Evolutionary conservation across 1,140 invertebrate species (phyloP).

Genomic region (Ostrea denselamellosa): DNA sequence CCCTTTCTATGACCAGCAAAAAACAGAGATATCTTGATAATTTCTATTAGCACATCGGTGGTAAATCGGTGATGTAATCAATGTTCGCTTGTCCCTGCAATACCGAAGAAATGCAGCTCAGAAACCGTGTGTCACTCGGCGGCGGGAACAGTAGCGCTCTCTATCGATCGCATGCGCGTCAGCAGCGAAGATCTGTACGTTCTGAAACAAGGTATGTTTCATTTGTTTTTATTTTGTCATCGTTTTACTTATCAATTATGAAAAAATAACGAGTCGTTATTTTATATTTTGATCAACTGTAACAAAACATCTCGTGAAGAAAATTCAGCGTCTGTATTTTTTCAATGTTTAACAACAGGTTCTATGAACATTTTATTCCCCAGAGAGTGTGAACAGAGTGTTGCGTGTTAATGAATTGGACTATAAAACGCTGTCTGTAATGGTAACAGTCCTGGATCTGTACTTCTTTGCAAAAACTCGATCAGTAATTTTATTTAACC

Average conservation of each 20-base stretch:
- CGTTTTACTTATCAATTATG: neutral
- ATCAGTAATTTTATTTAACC: neutral
- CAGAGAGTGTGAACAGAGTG: neutral
- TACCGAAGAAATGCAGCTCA: neutral
- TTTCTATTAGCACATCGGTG: slow-evolving; percentile 16
- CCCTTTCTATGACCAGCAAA: neutral
- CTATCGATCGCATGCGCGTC: neutral
- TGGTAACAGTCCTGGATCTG: neutral
- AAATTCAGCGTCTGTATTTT: neutral
- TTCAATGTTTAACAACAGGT: neutral
- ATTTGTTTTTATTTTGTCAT: neutral
- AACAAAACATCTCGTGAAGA: neutral
- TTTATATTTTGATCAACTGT: neutral
- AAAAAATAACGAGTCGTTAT: neutral
- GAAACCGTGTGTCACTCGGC: neutral
- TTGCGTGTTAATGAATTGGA: slow-evolving; percentile 30
- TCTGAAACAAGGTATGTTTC: neutral
- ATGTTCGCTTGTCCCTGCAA: neutral
- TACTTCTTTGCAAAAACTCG: neutral
- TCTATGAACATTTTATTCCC: neutral
- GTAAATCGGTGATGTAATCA: slow-evolving; percentile 21
- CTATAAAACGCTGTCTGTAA: slow-evolving; percentile 6
- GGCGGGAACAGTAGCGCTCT: neutral
- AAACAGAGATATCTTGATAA: neutral
- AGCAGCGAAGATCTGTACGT: neutral